A percentile compares a stretch with the other conserved stretches of the same genome.
Conservation (phyloP, 2,113 vertebrate species). For the Melanotaenia duboulayi region DNA sequence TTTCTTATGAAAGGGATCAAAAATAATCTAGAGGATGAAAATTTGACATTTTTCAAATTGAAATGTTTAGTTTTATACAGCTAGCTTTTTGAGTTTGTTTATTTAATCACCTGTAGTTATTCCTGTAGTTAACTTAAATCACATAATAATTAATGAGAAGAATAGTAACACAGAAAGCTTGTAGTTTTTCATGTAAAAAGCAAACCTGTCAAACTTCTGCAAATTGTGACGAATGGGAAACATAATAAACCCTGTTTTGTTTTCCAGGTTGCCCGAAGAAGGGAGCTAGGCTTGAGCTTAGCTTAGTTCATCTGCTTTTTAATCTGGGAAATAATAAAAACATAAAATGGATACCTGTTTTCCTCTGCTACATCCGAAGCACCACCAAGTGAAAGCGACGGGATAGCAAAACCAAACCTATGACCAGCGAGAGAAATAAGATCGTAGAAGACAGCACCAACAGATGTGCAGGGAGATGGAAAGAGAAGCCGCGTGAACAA, state of each 20-base stretch:
- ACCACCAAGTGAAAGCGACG: slow-evolving; percentile 95
- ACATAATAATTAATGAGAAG: no score
- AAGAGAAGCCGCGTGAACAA: slow-evolving; percentile 71
- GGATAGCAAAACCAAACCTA: slow-evolving; percentile 87
- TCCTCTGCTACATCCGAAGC: slow-evolving; percentile 99
- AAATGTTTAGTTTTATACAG: no score
- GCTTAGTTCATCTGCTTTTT: slow-evolving; percentile 99
- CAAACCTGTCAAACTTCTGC: neutral
- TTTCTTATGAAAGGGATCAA: no score
- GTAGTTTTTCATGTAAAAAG: neutral
- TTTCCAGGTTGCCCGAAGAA: slow-evolving; percentile 85
- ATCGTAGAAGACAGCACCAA: slow-evolving; percentile 73
- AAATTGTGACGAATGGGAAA: neutral
- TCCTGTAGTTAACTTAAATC: no score
- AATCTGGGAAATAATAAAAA: slow-evolving; percentile 99
- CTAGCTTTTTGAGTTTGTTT: no score
- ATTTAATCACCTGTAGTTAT: no score
- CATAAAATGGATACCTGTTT: slow-evolving; percentile 98
- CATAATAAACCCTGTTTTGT: neutral
- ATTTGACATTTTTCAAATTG: no score
- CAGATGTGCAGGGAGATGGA: slow-evolving; percentile 82
- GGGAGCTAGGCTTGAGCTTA: slow-evolving; percentile 93
- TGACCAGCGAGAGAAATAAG: slow-evolving; percentile 79
- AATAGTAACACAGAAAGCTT: neutral
- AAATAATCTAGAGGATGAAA: no score